These are phyloP conservation scores for Toxotes chatareus DNA, from an alignment of 2,113 vertebrate species.

Conservation along the genomic window DNA sequence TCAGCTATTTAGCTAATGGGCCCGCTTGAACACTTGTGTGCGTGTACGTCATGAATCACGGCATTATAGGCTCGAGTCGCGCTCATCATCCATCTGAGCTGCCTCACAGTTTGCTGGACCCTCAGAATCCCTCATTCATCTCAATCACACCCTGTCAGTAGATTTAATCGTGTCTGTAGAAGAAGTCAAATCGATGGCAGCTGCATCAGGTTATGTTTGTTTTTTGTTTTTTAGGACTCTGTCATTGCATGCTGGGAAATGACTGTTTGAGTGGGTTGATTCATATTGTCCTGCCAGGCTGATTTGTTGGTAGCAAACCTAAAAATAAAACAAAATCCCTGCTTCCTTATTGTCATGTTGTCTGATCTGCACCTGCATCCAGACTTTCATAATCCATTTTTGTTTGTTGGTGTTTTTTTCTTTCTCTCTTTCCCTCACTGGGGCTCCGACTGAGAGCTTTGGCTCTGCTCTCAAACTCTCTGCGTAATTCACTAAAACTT, in stretches of 20 bases:
- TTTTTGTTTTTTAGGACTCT: slow-evolving; percentile 6
- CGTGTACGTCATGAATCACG: slow-evolving; percentile 26
- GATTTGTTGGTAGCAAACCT: not conserved
- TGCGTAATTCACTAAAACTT: too few relatives aligned
- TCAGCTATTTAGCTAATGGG: slow-evolving; percentile 57
- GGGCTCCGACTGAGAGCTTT: too few relatives aligned
- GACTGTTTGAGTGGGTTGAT: not conserved
- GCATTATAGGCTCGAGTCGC: slow-evolving; percentile 23
- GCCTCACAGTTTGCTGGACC: slow-evolving; percentile 10
- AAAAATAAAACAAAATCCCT: too few relatives aligned
- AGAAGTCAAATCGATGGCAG: not conserved
- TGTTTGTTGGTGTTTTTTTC: too few relatives aligned
- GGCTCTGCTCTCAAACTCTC: too few relatives aligned
- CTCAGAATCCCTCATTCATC: slow-evolving; percentile 31
- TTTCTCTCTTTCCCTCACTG: too few relatives aligned
- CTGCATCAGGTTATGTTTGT: not conserved
- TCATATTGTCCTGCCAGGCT: not conserved
- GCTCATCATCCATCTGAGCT: slow-evolving; percentile 44
- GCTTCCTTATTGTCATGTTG: too few relatives aligned
- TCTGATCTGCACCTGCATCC: too few relatives aligned
- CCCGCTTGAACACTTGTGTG: not conserved
- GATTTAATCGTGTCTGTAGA: slow-evolving; percentile 31
- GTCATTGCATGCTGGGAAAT: slow-evolving; percentile 8
- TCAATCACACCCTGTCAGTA: slow-evolving; percentile 27
- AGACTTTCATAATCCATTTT: too few relatives aligned